These are phyloP conservation scores for Formicarius rufipectus DNA, from an alignment of 2,113 vertebrate genomes.

Conservation along the genomic window DNA sequence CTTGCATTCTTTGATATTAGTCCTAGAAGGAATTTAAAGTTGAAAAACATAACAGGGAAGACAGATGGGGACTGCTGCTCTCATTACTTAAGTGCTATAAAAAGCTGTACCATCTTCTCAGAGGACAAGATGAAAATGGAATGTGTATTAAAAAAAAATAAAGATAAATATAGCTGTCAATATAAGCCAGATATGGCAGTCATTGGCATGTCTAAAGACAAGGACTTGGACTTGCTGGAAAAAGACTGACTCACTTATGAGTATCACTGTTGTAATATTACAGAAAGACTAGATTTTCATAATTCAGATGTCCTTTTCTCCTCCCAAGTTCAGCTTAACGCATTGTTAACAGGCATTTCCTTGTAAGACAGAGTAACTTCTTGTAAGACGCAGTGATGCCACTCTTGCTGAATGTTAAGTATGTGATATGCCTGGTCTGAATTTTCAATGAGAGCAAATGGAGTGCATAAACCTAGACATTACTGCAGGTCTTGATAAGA, in stretches of 20 bases:
- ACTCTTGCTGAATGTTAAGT: constrained; percentile 33
- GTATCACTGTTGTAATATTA: not conserved
- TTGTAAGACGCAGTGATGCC: constrained; percentile 4
- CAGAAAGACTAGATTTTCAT: constrained; percentile 7
- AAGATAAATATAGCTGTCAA: not conserved
- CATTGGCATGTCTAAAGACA: not conserved
- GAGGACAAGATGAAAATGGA: constrained; percentile 3
- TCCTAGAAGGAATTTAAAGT: not conserved
- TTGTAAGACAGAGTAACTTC: constrained; percentile 47
- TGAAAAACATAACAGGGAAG: not conserved
- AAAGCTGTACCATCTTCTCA: constrained; percentile 21
- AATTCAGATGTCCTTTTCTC: constrained; percentile 31
- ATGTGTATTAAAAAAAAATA: not conserved
- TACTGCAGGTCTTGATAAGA: constrained; percentile 53
- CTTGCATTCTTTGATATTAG: not conserved
- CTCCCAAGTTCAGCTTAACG: constrained; percentile 31
- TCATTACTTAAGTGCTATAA: not conserved
- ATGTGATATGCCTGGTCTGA: constrained; percentile 11
- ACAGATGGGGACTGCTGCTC: not conserved
- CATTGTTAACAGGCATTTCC: constrained; percentile 18
- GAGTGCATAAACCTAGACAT: constrained; percentile 28
- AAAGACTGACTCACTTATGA: not conserved
- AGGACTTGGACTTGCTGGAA: not conserved
- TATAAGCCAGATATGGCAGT: not conserved
- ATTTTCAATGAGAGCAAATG: constrained; percentile 60